phyloP scores from a whole-genome alignment of 2,797 vertebrate species.

The Bradypodion ventrale region DNA sequence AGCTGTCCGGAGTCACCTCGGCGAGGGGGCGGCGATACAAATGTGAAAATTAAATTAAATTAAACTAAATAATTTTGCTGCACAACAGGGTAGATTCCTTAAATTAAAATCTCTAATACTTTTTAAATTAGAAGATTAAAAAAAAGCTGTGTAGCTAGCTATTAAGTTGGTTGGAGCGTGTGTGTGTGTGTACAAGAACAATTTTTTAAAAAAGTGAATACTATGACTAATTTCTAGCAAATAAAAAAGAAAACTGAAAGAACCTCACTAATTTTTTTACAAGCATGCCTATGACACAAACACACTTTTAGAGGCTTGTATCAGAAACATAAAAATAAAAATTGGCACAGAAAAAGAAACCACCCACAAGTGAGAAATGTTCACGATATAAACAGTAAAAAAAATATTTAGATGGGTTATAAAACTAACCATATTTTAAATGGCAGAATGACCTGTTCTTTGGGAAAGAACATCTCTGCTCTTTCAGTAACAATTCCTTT shows the following conservation, averaged over 20 bases:
- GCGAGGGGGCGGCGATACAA: no score
- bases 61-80: background rate
- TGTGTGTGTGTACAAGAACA: constrained; percentile 4
- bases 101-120: background rate
- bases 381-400: constrained; percentile 19
- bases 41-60: no score
- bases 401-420: constrained; percentile 6
- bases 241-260: background rate
- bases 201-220: background rate
- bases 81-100: background rate
- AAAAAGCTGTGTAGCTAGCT: background rate
- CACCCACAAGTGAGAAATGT: background rate
- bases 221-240: constrained; percentile 10
- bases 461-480: background rate
- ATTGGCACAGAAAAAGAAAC: constrained; percentile 14
- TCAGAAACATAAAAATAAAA: constrained; percentile 24
- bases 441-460: background rate
- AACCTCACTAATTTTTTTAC: constrained; percentile 3
- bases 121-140: background rate
- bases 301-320: constrained; percentile 6
- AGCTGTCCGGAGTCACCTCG: no score
- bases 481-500: background rate
- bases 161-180: background rate
- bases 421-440: constrained; percentile 6
- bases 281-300: background rate